Evolutionary conservation across 2,797 vertebrate genomes (phyloP), one percentile per base, ranked within the genome.

Genomic region (Sebastes aleutianus): DNA sequence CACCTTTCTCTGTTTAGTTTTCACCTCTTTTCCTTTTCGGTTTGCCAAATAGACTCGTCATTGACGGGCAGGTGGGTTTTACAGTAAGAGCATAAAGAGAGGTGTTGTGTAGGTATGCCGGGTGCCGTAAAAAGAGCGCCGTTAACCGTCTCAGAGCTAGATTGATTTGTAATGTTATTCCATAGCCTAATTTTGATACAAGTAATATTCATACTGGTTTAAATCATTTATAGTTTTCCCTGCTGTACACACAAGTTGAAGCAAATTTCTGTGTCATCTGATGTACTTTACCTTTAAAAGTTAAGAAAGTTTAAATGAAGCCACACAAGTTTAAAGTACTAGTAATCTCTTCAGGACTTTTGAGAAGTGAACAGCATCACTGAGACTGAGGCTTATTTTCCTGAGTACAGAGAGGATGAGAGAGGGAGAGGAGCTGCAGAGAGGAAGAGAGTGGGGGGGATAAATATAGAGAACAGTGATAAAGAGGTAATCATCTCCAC

Each of bases 401-500:
- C 84, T 36, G 76, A 85, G 85, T 27, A 72, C 70, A 59, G 73
- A 83, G 75, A 80, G 78, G 81, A 87, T 85, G 83, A 82, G 84
- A 71, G 76, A 34, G 39, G 36, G 76, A 34, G 78, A 70, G 68
- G 56, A 27, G 74, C 73, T 72, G 78, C 53, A 83, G 76, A 85
- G 85, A 88, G 85, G 77, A 78, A 79, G 89, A 77, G 68, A 72
- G 77, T 61, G 47, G 43, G 78, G 76, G 68, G 87, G 88, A 78
- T 89, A 91, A 91, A 91, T 89, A 92, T 73, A 92, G 88, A 91
- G 86, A 90, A 86, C 83, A 88, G 86, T 74, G 91, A 92, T 93
- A 89, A 89, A 91, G 88, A 90, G 89, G 81, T 90, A 92, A 92
- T 95, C 91, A 92, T 91, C 88, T 92, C 87, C 87, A 87, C 85